A percentile compares a stretch with the other conserved stretches of the same genome.
Conservation (phyloP, 2,113 vertebrate genomes). For the Gyps fulvus region DNA sequence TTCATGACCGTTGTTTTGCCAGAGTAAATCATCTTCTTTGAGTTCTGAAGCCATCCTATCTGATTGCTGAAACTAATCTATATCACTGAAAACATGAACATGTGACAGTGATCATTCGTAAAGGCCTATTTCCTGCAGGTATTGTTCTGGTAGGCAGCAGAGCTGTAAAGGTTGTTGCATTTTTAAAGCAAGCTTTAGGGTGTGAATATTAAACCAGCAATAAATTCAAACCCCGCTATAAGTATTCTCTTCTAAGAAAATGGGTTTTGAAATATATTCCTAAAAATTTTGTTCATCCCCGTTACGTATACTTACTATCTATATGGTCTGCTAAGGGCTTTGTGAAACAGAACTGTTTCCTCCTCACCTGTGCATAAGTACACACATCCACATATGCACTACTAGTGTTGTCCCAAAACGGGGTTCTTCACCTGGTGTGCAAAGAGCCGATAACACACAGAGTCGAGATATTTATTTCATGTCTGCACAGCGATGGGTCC, state of each 20-base stretch:
- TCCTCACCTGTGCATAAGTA: not conserved
- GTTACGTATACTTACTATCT: not conserved
- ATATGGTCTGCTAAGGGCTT: not conserved
- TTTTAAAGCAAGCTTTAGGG: not conserved
- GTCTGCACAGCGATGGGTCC: no score
- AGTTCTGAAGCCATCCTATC: not conserved
- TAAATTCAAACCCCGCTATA: not conserved
- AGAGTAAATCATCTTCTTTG: not conserved
- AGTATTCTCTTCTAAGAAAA: not conserved
- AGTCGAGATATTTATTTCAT: no score
- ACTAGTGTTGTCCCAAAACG: no score
- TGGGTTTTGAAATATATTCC: not conserved
- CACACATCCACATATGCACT: not conserved
- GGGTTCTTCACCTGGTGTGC: no score
- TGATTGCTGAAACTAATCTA: not conserved
- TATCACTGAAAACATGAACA: not conserved
- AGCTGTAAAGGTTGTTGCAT: not conserved
- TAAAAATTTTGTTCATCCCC: not conserved
- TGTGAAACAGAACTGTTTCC: not conserved
- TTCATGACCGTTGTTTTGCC: not conserved
- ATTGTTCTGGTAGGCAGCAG: not conserved
- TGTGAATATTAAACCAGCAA: not conserved
- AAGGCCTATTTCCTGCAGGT: not conserved
- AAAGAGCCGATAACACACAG: no score
- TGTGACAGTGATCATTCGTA: not conserved